A percentile compares a stretch with the other conserved stretches of the same genome.
These are phyloP conservation scores for Gyrodactylus salaris DNA, from an alignment of 1,140 invertebrate genomes.

Conservation along the genomic window DNA sequence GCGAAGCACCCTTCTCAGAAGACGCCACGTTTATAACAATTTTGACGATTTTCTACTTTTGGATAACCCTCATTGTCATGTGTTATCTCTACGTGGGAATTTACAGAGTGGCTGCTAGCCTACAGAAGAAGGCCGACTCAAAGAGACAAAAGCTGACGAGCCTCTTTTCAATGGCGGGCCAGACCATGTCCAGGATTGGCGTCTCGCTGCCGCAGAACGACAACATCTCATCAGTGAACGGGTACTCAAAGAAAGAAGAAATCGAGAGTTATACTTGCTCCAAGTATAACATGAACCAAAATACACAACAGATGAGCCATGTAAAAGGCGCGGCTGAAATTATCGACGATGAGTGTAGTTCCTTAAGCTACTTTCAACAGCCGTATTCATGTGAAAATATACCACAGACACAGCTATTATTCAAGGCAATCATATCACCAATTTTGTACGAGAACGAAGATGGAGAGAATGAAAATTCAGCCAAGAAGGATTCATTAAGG, in stretches of 20 bases:
- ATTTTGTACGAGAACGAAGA: background rate
- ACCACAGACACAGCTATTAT: conserved; percentile 8
- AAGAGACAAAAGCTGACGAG: conserved; percentile 31
- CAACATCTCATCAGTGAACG: conserved; percentile 6
- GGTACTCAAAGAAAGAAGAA: conserved; percentile 27
- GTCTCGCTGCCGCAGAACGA: background rate
- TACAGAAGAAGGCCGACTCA: conserved; percentile 81
- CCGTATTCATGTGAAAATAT: conserved; percentile 13
- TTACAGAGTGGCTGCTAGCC: conserved; percentile 80
- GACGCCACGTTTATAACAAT: conserved; percentile 57
- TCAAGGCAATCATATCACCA: background rate
- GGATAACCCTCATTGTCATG: conserved; percentile 15
- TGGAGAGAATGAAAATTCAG: background rate
- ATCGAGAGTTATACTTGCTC: conserved; percentile 21
- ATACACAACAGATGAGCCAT: conserved; percentile 26
- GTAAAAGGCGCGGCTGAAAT: conserved; percentile 48
- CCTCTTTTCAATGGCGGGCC: conserved; percentile 6
- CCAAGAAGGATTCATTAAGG: background rate
- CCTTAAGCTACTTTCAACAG: conserved; percentile 38
- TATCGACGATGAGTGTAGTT: conserved; percentile 35
- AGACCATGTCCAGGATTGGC: conserved; percentile 5
- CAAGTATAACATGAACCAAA: background rate
- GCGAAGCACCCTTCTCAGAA: conserved; percentile 82
- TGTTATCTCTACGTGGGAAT: conserved; percentile 55
- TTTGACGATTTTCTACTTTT: conserved; percentile 7